Evolutionary conservation across 2,797 vertebrate genomes (phyloP), one percentile per base, ranked within the genome.

Genomic region (Microchirus variegatus): DNA sequence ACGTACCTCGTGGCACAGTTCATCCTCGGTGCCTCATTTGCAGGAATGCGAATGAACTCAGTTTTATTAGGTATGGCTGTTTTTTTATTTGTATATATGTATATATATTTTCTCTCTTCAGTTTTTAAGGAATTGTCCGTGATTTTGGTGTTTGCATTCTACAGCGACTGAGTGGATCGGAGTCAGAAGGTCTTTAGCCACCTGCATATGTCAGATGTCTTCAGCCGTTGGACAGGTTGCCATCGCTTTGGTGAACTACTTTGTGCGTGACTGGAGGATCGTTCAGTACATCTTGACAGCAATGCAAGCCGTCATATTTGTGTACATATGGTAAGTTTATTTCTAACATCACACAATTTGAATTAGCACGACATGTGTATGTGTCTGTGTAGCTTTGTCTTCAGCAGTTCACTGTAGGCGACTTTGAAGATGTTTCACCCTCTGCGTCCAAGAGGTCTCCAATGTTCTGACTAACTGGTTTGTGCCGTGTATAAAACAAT

Each of bases 151-250:
- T 58, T 65, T 36, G 4, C 54, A 16, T 48, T 57, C 2, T 63
- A 19, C 56, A 95, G 94, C 85, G 36, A 90, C 93, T 0, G 94
- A 95, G 67, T 96, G 95, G 95, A 83, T 91, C 0, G 94, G 94
- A 4, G 70, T 90, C 14, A 60, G 72, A 22, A 81, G 94, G 43
- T 91, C 93, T 0, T 70, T 68, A 9, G 79, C 91, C 0, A 74
- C 93, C 10, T 90, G 94, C 38, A 0, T 74, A 12, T 65, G 59
- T 43, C 94, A 94, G 41, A 57, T 88, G 38, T 63, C 64, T 48
- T 86, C 85, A 0, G 81, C 89, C 6, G 0, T 89, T 0, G 94
- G 94, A 2, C 89, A 92, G 71, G 90, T 92, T 71, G 13, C 62
- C 1, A 54, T 94, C 19, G 88, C 93, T 14, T 92, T 90, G 0